Conservation (phyloP, 2,888 invertebrate species). For the Digitonthophagus gazella region DNA sequence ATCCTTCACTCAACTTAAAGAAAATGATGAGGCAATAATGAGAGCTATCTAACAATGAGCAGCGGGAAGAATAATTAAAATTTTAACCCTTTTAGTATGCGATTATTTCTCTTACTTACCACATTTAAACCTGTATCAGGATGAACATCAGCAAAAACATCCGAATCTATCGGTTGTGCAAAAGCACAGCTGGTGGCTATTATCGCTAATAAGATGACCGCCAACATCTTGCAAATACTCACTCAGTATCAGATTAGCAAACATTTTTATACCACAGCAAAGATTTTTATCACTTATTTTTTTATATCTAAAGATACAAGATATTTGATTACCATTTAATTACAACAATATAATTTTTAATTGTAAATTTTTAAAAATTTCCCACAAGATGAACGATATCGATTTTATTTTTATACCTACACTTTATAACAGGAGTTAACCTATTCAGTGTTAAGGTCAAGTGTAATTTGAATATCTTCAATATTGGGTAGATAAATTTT, state of each 20-base stretch:
- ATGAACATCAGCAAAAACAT: constrained; percentile 1
- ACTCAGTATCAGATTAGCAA: not conserved
- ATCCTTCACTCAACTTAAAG: no score
- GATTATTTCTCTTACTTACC: no score
- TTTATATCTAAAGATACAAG: constrained; percentile 10
- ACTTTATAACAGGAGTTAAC: no score
- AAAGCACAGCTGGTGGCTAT: not conserved
- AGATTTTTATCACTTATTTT: not conserved
- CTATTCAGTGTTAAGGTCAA: no score
- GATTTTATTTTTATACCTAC: not conserved
- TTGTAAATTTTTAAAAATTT: not conserved
- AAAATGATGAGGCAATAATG: no score
- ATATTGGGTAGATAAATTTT: no score
- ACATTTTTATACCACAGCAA: not conserved
- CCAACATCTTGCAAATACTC: not conserved
- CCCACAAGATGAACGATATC: not conserved
- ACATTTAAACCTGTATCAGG: constrained; percentile 22
- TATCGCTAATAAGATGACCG: not conserved
- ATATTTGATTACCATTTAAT: not conserved
- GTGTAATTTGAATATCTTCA: no score
- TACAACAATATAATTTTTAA: not conserved
- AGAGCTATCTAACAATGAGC: no score
- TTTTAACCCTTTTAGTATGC: no score
- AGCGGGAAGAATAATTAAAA: no score
- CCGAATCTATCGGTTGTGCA: not conserved